phyloP scores from a whole-genome alignment of 2,113 vertebrate genomes.

The Trematocara unimaculatum region DNA sequence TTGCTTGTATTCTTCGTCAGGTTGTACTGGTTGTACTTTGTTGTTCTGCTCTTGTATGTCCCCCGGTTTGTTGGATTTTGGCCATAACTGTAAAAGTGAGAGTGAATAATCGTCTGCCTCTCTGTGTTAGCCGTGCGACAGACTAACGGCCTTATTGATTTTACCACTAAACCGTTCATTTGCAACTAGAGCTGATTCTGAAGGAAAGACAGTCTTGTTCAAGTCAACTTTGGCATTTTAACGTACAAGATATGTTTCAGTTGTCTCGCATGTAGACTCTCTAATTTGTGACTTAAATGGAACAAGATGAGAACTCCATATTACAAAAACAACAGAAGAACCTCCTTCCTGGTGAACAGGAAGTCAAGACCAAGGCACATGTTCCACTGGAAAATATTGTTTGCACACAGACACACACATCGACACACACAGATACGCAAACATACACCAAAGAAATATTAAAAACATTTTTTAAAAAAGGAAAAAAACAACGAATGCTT shows the following conservation, averaged over 20 bases:
- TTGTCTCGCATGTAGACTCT: not conserved
- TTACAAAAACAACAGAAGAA: not conserved
- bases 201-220: not conserved
- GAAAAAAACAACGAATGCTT: not conserved
- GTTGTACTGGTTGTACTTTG: not conserved
- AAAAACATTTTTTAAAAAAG: not conserved
- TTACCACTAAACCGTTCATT: not conserved
- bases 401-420: not conserved
- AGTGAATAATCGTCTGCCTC: not conserved
- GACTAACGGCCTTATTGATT: not conserved
- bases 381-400: not conserved
- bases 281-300: not conserved
- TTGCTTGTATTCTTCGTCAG: not conserved
- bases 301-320: not conserved
- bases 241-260: not conserved
- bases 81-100: not conserved
- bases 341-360: not conserved
- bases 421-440: fast-evolving
- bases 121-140: not conserved
- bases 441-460: not conserved
- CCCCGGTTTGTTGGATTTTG: not conserved
- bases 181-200: not conserved
- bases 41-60: not conserved
- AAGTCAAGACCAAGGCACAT: not conserved
- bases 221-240: not conserved